Evolutionary conservation across 1,140 invertebrate genomes (phyloP), one percentile per base, ranked within the genome.

Genomic region (Drosophila miranda): DNA sequence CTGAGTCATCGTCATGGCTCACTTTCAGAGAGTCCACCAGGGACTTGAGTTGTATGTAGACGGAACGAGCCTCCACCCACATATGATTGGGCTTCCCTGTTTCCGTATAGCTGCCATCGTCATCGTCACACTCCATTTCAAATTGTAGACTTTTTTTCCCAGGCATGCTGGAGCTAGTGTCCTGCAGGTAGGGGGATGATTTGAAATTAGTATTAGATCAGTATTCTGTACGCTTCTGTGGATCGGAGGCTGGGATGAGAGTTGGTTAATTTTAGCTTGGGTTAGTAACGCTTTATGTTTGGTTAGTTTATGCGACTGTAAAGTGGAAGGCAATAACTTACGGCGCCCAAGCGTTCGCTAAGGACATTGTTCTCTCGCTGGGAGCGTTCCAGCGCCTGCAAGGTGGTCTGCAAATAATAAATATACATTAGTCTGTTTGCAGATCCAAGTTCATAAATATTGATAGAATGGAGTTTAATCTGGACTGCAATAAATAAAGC

Each of bases 121-220:
- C 92, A 66, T 94, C 93, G 66, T 94, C 94, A 55, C 94, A 93
- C 82, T 95, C 95, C 95, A 96, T 95, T 92, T 95, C 95, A 67
- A 95, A 94, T 75, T 95, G 94, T 58, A 95, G 91, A 28, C 95
- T 95, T 58, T 90, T 90, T 44, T 90, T 90, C 11, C 89, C 82
- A 13, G 79, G 78, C 78, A 90, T 83, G 82, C 89, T 91, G 53
- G 86, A 84, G 50, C 81, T 90, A 8, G 81, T 57, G 34, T 75
- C 76, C 80, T 89, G 78, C 1, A 38, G 13, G 28, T 30, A 30
- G 2, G 8, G 19, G 45, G n/a, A 19, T 19, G 49, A 42, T 62
- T 54, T 1, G 1, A 44, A 42, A 23, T 30, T 26, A 26, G 23
- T 26, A 26, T 43, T 16, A 16, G 3, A 30, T 7, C 41, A 3